These are phyloP conservation scores for Trogon surrucura DNA, from an alignment of 2,113 vertebrate genomes.

Conservation along the genomic window DNA sequence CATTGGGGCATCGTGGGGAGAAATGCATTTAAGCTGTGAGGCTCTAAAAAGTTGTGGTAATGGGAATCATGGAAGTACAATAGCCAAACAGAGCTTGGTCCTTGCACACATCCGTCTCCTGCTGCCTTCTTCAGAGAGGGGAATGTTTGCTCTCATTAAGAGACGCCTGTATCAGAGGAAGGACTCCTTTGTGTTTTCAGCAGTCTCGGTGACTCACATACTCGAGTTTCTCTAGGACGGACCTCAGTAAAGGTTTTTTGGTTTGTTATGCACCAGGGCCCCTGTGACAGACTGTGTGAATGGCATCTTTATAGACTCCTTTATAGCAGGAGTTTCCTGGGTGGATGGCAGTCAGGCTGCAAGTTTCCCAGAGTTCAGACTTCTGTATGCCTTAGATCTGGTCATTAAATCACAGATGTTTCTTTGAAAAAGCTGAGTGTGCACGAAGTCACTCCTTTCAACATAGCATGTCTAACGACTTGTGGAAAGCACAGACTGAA, in stretches of 20 bases:
- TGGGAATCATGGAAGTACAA: background rate
- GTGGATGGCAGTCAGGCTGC: constrained; percentile 38
- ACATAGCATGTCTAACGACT: constrained; percentile 38
- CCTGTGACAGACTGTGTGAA: background rate
- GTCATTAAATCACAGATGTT: constrained; percentile 69
- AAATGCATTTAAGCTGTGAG: background rate
- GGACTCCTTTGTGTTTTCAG: constrained; percentile 12
- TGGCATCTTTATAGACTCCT: constrained; percentile 56
- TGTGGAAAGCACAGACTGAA: constrained; percentile 31
- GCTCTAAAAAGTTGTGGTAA: background rate
- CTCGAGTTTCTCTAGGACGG: background rate
- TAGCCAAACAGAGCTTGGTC: background rate
- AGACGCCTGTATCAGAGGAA: constrained; percentile 7
- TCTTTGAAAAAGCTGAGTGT: constrained; percentile 61
- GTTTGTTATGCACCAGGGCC: background rate
- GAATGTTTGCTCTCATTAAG: constrained; percentile 35
- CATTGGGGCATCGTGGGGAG: background rate
- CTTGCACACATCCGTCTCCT: constrained; percentile 19
- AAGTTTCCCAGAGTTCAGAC: constrained; percentile 57
- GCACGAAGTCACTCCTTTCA: constrained; percentile 47
- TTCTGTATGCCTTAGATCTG: constrained; percentile 45
- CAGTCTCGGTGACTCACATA: background rate
- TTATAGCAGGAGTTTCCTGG: constrained; percentile 49
- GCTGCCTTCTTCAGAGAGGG: constrained; percentile 41
- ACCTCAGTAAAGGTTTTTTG: background rate